These are phyloP conservation scores for Semicossyphus pulcher DNA, from an alignment of 2,113 vertebrate genomes.

Conservation along the genomic window DNA sequence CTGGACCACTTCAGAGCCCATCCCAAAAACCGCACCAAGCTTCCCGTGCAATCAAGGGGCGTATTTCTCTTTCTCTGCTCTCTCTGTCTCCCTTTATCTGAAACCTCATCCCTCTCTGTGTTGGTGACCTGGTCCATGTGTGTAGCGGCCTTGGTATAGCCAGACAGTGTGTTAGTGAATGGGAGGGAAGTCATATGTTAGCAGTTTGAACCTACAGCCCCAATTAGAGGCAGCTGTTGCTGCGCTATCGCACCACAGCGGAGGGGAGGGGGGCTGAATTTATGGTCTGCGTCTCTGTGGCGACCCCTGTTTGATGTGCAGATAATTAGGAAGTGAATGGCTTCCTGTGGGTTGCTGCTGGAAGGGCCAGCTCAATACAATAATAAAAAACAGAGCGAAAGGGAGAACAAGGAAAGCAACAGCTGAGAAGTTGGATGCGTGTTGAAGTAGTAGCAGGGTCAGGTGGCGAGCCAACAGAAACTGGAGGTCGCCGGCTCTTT, in stretches of 20 bases:
- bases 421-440: slow-evolving; percentile 50
- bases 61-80: slow-evolving; percentile 46
- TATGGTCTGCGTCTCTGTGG: slow-evolving; percentile 87
- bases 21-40: slow-evolving; percentile 62
- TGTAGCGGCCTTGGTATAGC: slow-evolving; percentile 66
- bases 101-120: slow-evolving; percentile 66
- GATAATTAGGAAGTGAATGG: slow-evolving; percentile 93
- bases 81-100: slow-evolving; percentile 58
- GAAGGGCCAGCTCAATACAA: slow-evolving; percentile 62
- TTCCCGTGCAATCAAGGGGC: slow-evolving; percentile 52
- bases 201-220: slow-evolving; percentile 87
- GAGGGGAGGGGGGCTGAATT: slow-evolving; percentile 83
- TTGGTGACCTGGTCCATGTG: slow-evolving; percentile 59
- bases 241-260: slow-evolving; percentile 74
- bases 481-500: slow-evolving; percentile 28
- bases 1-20: slow-evolving; percentile 75
- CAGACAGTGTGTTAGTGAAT: slow-evolving; percentile 59
- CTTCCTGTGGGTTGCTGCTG: slow-evolving; percentile 88
- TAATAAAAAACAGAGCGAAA: slow-evolving; percentile 72
- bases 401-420: slow-evolving; percentile 51
- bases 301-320: slow-evolving; percentile 89
- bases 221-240: slow-evolving; percentile 92
- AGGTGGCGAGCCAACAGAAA: slow-evolving; percentile 47
- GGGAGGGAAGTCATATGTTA: slow-evolving; percentile 81
- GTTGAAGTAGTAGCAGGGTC: slow-evolving; percentile 31